phyloP scores from a whole-genome alignment of 2,113 vertebrate species.

The Bos javanicus region DNA sequence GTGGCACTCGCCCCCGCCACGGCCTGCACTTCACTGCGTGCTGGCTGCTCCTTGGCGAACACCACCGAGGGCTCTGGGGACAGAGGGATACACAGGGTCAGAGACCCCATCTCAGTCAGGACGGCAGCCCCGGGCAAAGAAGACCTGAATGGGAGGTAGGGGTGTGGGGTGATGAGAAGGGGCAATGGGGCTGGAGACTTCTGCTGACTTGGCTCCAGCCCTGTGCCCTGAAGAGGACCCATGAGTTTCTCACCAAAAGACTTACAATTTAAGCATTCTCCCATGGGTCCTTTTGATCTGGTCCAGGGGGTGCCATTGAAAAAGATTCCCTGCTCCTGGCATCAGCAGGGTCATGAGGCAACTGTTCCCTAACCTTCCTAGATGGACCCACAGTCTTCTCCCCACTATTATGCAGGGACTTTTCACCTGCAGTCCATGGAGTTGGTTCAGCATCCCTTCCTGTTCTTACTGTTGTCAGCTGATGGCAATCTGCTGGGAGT shows the following conservation, averaged over 20 bases:
- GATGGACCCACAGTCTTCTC: not conserved
- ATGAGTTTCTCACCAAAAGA: not conserved
- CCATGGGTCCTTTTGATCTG: not conserved
- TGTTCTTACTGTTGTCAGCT: no score
- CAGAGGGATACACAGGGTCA: fast-evolving
- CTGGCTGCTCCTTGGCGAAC: not conserved
- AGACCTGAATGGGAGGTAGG: not conserved
- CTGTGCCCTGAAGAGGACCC: not conserved
- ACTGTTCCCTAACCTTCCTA: not conserved
- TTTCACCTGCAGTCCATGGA: not conserved
- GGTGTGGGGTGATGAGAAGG: not conserved
- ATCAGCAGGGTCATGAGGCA: not conserved
- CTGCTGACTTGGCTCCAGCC: not conserved
- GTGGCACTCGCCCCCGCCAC: fast-evolving
- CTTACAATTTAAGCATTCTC: not conserved
- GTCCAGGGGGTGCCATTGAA: not conserved
- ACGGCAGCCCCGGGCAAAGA: fast-evolving
- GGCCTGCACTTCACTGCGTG: not conserved
- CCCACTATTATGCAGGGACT: not conserved
- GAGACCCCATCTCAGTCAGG: not conserved
- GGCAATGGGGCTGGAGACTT: not conserved
- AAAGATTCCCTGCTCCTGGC: not conserved
- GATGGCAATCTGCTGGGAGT: not conserved
- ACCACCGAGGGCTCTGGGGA: not conserved
- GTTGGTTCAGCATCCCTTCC: fast-evolving